These are phyloP conservation scores for Cladorhizidae sp. DNA, from an alignment of 37 sponge, comb jelly and placozoan genomes.

Conservation along the genomic window DNA sequence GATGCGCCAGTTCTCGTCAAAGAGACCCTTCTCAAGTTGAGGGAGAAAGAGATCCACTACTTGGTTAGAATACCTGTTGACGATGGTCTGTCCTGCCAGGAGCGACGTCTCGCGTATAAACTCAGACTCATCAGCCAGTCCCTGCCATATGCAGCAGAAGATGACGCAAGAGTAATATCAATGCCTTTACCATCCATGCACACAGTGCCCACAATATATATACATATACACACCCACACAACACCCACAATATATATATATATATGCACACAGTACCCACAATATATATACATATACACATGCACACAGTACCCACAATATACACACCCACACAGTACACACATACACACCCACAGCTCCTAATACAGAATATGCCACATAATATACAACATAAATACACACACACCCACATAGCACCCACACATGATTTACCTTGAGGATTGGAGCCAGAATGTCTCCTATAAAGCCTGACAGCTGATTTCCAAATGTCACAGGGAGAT, in stretches of 20 bases:
- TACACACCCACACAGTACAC: too few relatives aligned
- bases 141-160: too few relatives aligned
- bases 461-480: slow-evolving; percentile 79
- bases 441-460: slow-evolving; percentile 77
- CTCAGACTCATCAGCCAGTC: slow-evolving; percentile 95
- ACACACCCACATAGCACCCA: not conserved
- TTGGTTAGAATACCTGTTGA: slow-evolving; percentile 86
- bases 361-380: too few relatives aligned
- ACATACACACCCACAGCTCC: too few relatives aligned
- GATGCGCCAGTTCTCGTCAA: slow-evolving; percentile 97
- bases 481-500: slow-evolving; percentile 85
- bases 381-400: too few relatives aligned
- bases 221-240: too few relatives aligned
- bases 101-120: slow-evolving; percentile 92
- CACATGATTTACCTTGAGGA: slow-evolving; percentile 91
- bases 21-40: slow-evolving; percentile 79
- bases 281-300: too few relatives aligned
- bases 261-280: too few relatives aligned
- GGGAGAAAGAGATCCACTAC: slow-evolving; percentile 93
- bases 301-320: too few relatives aligned
- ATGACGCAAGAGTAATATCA: not conserved
- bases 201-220: too few relatives aligned
- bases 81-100: slow-evolving; percentile 86
- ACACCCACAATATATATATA: too few relatives aligned
- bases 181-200: not conserved